These are phyloP conservation scores for Diarsia dahlii DNA, from an alignment of 2,888 invertebrate genomes.

Conservation along the genomic window DNA sequence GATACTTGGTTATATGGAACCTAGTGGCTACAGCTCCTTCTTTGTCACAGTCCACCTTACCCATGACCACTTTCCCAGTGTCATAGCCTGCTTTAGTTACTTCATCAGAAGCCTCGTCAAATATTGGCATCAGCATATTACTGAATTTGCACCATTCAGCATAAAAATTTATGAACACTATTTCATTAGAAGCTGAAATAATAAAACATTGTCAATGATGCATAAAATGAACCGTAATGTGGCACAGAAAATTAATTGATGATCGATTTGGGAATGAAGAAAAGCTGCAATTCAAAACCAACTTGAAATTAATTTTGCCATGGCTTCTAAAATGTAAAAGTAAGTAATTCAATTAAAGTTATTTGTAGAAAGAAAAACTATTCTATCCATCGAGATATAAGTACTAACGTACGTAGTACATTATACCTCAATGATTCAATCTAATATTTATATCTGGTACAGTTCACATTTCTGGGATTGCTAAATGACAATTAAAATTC, in stretches of 20 bases:
- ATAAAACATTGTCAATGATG: slow-evolving; percentile 58
- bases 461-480: not conserved
- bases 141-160: slow-evolving; percentile 99
- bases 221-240: slow-evolving; percentile 12
- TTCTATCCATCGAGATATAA: too few species aligned
- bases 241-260: slow-evolving; percentile 11
- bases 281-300: not conserved
- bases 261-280: not conserved
- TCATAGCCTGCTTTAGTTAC: slow-evolving; percentile 95
- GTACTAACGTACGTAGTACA: too few species aligned
- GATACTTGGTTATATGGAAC: slow-evolving; percentile 99
- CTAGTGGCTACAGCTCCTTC: slow-evolving; percentile 96
- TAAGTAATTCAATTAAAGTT: too few species aligned
- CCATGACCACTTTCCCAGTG: slow-evolving; percentile 96
- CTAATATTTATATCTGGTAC: not conserved
- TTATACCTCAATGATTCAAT: too few species aligned
- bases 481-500: not conserved
- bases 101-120: slow-evolving; percentile 98
- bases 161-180: slow-evolving; percentile 99
- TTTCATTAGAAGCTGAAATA: slow-evolving; percentile 97
- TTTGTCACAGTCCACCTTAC: slow-evolving; percentile 99
- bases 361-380: not conserved
- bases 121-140: slow-evolving; percentile 98
- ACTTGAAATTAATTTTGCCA: not conserved
- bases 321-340: not conserved